These are phyloP conservation scores for Sylvilagus floridanus DNA, from an alignment of 2,797 vertebrate species.

Conservation along the genomic window DNA sequence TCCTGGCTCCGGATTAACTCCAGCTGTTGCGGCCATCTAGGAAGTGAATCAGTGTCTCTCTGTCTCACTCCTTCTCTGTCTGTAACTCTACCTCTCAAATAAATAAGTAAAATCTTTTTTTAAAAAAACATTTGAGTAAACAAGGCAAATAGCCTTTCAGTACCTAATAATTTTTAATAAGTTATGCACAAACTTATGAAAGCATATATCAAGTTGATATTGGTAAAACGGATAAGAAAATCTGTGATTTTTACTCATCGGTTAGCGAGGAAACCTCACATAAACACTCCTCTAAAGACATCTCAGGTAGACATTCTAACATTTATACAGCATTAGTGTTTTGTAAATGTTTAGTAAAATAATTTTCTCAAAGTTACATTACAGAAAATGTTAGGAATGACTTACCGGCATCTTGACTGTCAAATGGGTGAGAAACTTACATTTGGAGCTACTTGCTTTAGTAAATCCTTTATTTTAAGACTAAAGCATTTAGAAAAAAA, in stretches of 20 bases:
- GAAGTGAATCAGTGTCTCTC: no score
- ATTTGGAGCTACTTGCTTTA: not conserved
- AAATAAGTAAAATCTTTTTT: no score
- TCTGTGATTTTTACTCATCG: not conserved
- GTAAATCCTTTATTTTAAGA: not conserved
- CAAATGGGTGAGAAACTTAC: not conserved
- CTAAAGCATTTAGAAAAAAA: not conserved
- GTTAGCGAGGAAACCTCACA: not conserved
- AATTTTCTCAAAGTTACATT: not conserved
- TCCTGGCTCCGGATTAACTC: no score
- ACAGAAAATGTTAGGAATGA: not conserved
- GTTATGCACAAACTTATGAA: not conserved
- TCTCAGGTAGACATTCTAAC: not conserved
- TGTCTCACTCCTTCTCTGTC: no score
- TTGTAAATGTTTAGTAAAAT: not conserved
- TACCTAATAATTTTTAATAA: not conserved
- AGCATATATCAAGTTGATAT: not conserved
- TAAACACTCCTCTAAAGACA: not conserved
- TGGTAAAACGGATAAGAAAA: not conserved
- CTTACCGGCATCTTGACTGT: not conserved
- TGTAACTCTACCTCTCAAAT: no score
- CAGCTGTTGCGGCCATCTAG: no score
- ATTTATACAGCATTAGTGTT: not conserved
- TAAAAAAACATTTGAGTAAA: not conserved
- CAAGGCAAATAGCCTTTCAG: not conserved